Conservation (phyloP, 2,888 invertebrate species). For the Trissolcus japonicus region DNA sequence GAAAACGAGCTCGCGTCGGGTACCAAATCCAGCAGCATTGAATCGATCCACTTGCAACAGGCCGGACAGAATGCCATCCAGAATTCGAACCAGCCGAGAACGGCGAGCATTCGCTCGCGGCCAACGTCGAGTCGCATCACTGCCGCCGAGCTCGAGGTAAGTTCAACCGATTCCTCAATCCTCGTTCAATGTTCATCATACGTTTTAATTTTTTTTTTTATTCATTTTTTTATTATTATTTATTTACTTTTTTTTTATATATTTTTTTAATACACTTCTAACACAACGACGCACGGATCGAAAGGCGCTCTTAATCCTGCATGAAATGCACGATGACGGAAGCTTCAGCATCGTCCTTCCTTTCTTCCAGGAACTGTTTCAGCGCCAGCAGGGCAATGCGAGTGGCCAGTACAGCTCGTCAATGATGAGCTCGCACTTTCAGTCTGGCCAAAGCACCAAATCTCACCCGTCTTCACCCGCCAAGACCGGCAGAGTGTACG, state of each 20-base stretch:
- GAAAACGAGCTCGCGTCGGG: slow-evolving; percentile 82
- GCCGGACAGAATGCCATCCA: slow-evolving; percentile 77
- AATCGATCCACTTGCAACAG: slow-evolving; percentile 83
- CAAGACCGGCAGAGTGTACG: slow-evolving; percentile 85
- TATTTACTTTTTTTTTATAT: not conserved
- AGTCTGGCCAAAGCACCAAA: slow-evolving; percentile 78
- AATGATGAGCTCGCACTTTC: slow-evolving; percentile 88
- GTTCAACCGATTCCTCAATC: not conserved
- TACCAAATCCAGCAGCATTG: slow-evolving; percentile 88
- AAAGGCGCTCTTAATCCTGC: slow-evolving; percentile 56
- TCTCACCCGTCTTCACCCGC: slow-evolving; percentile 85
- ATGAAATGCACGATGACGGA: slow-evolving; percentile 60
- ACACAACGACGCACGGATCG: slow-evolving; percentile 35
- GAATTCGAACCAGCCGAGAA: slow-evolving; percentile 84
- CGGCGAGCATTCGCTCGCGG: slow-evolving; percentile 93
- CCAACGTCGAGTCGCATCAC: slow-evolving; percentile 93
- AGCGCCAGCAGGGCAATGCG: slow-evolving; percentile 85
- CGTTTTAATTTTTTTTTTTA: slow-evolving; percentile 23
- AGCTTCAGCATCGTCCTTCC: slow-evolving; percentile 66
- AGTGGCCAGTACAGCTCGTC: slow-evolving; percentile 76
- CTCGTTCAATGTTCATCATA: slow-evolving; percentile 14
- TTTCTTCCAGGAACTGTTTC: slow-evolving; percentile 85
- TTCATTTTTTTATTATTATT: slow-evolving; percentile 17
- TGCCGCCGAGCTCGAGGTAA: slow-evolving; percentile 88
- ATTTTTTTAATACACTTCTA: slow-evolving; percentile 15